phyloP scores from a whole-genome alignment of 2,797 vertebrate genomes.

The Acipenser oxyrinchus region DNA sequence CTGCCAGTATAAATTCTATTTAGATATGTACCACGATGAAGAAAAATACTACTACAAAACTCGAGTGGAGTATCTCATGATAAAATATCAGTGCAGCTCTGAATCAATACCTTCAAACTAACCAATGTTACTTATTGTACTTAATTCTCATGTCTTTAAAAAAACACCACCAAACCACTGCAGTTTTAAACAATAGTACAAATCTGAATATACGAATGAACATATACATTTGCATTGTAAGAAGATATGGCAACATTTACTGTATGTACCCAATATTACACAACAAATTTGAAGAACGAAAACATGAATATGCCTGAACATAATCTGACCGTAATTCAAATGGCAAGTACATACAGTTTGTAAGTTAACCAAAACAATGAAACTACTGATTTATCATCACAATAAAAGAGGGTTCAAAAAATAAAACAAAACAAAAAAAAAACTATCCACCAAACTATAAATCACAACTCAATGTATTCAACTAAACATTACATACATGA shows the following conservation, averaged over 20 bases:
- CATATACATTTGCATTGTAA: constrained; percentile 18
- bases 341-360: too few relatives aligned
- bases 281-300: too few relatives aligned
- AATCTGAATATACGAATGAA: constrained; percentile 24
- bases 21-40: constrained; percentile 35
- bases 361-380: too few relatives aligned
- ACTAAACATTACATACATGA: not conserved
- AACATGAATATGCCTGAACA: too few relatives aligned
- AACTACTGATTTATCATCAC: too few relatives aligned
- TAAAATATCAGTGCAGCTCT: constrained; percentile 34
- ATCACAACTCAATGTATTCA: constrained; percentile 11
- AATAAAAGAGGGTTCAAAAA: not conserved
- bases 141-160: constrained; percentile 4
- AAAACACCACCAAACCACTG: not conserved
- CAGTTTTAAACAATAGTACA: constrained; percentile 16
- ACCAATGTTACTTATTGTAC: constrained; percentile 12
- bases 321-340: too few relatives aligned
- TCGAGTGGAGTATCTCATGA: constrained; percentile 35
- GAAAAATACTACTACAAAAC: constrained; percentile 36
- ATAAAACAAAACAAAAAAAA: constrained; percentile 7
- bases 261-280: too few relatives aligned
- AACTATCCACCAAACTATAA: constrained; percentile 11
- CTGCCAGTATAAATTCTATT: constrained; percentile 34
- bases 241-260: too few relatives aligned
- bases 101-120: constrained; percentile 42